Base-by-base conservation (phyloP, 1,140 invertebrate species). In the Drosophila arawakana region DNA sequence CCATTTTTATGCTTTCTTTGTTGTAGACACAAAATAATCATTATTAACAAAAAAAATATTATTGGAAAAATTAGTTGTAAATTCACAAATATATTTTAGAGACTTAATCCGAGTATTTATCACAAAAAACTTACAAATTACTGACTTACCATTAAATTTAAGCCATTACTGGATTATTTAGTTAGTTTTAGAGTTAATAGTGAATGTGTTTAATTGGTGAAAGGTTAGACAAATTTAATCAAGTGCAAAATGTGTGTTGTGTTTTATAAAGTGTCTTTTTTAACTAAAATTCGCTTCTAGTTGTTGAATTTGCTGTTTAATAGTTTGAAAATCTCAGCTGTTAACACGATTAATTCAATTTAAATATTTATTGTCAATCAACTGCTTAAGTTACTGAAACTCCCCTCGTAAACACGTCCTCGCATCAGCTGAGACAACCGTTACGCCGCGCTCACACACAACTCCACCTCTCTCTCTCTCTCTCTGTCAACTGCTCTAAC, bases 1-100 rank as follows among this genome's bases (percentile, higher is more conserved):
- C 47, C 21, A 65, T 67, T 30, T 30, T 30, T 69, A 70, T 84
- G 80, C 76, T 89, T 89, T 86, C 62, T 89, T 88, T 88, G 77
- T 88, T 89, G 80, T 65, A 73, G 61, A 46, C 13, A 60, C 35
- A 30, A 30, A 30, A n/a, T 39, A 63, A 55, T 62, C 7, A 63
- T 25, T 39, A 63, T 47, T 62, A 7, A 63, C 13, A 34, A 39
- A 34, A 39, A 37, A 62, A 65, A 57, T 60, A 63, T 8, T 25
- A 44, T 47, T 73, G 43, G 11, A 13, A 49, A 60, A 58, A 58
- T 41, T 10, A 59, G 47, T 61, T 50, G 4, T 18, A 71, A 59
- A 41, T 54, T 15, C 6, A 9, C 11, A n/a, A 10, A 52, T 8
- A 50, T 13, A 49, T n/a, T 34, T 47, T 21, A 21, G 2, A 0